Evolutionary conservation across 2,888 invertebrate species (phyloP).

Genomic region (Anorthoa munda): DNA sequence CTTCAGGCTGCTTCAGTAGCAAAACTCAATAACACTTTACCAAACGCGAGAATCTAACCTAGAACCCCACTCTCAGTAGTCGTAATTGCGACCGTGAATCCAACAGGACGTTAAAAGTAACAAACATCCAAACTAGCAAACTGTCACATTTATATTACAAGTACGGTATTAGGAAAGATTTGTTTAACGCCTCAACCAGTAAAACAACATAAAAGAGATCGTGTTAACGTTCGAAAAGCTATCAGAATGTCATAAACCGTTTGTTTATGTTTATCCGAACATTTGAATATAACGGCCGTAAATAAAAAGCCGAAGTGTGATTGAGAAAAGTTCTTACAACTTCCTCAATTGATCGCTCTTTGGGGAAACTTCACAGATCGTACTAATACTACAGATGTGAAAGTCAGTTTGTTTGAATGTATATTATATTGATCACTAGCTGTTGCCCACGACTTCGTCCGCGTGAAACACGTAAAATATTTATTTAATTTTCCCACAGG

Average conservation of each 20-base stretch:
- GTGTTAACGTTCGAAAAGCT: conserved; percentile 42
- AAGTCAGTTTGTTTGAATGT: neutral
- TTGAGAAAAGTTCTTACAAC: conserved; percentile 57
- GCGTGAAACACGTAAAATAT: no score
- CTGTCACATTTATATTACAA: neutral
- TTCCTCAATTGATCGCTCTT: conserved; percentile 55
- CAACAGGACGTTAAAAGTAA: neutral
- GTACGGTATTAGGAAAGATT: conserved; percentile 17
- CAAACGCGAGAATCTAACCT: no score
- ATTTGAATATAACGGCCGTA: conserved; percentile 54
- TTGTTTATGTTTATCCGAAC: conserved; percentile 63
- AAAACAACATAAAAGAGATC: conserved; percentile 22
- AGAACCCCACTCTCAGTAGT: no score
- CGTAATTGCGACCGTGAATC: no score
- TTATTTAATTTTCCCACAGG: no score
- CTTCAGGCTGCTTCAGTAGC: no score
- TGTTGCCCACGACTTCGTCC: no score
- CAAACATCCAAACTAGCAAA: conserved; percentile 1
- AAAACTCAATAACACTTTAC: no score
- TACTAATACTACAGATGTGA: neutral
- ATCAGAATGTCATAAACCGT: conserved; percentile 54
- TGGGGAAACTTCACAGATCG: conserved; percentile 48
- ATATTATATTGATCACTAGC: neutral
- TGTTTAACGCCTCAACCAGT: conserved; percentile 2
- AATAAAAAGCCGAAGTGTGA: conserved; percentile 54